Conservation (phyloP, 1,140 invertebrate species). For the Aphaenogaster floridana region DNA sequence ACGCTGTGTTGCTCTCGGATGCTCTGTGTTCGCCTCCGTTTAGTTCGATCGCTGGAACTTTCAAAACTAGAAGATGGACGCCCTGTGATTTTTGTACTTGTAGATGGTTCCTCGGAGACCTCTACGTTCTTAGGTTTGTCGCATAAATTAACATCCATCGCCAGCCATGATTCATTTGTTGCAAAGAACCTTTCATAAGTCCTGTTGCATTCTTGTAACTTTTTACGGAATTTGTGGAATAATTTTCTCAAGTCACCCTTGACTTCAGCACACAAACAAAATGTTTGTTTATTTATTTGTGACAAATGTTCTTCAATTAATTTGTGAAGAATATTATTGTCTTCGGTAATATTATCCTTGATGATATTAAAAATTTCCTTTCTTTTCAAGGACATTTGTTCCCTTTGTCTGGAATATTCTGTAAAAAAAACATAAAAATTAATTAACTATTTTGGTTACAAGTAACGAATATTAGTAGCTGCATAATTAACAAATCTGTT, state of each 20-base stretch:
- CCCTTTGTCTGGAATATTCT: too few relatives aligned
- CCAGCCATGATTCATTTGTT: neutral
- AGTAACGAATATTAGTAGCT: too few relatives aligned
- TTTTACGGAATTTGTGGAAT: neutral
- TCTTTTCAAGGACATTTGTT: too few relatives aligned
- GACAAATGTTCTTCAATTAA: neutral
- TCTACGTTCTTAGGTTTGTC: neutral
- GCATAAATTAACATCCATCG: neutral
- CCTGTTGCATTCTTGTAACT: neutral
- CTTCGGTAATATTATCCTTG: too few relatives aligned
- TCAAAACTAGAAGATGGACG: neutral
- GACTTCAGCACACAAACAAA: neutral
- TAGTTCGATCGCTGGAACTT: neutral
- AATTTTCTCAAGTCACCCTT: neutral
- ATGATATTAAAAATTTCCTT: too few relatives aligned
- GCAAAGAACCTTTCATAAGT: neutral
- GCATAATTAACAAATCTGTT: too few relatives aligned
- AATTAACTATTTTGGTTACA: too few relatives aligned
- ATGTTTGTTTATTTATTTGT: neutral
- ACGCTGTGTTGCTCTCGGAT: neutral
- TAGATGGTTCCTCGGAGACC: neutral
- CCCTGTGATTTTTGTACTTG: neutral
- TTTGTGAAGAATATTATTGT: neutral
- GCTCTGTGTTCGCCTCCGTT: neutral
- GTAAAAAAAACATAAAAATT: too few relatives aligned